Evolutionary conservation across 2,113 vertebrate species (phyloP), one percentile per base, ranked within the genome.

Genomic region (Malaclemys terrapin): DNA sequence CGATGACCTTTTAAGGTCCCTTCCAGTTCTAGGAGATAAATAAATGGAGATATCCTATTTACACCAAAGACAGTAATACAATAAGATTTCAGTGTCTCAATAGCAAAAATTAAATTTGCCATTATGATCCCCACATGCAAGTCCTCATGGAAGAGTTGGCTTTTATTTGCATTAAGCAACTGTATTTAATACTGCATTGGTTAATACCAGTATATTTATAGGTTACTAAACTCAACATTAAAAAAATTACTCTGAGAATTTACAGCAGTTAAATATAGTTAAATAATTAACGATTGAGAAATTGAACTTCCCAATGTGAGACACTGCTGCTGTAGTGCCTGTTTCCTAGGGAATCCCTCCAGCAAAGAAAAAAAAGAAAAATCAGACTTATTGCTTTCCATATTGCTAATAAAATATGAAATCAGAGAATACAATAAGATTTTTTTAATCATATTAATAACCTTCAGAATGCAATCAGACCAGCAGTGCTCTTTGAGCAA

Each of bases 321-420:
- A 91, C 93, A 93, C 75, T 89, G 88, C 59, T 95, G 93, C 93
- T 96, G 97, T 94, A 94, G 97, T 96, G 95, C 89, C 79, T 8
- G 42, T 76, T 93, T 91, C 97, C 96, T 96, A 14, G 13, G 96
- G 96, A 96, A 96, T 85, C 89, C 94, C 92, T 95, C 91, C 85
- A 96, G 96, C 93, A 45, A 45, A 45, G 5, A 45, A 45, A 96
- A 97, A 57, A 22, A 22, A 97, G 96, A 96, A 52, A 52, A 82
- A 25, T 95, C 96, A 95, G 88, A 82, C 95, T 90, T 97, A 97
- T 97, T 97, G 96, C 97, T 94, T 97, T 96, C 94, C 93, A 38
- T 96, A 97, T 96, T 93, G 95, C 97, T 97, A 97, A 97, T 97
- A 97, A 97, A 97, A 97, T 97, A 97, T 95, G 97, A 97, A 97